phyloP scores from a whole-genome alignment of 2,888 invertebrate genomes.

The Oligia latruncula region DNA sequence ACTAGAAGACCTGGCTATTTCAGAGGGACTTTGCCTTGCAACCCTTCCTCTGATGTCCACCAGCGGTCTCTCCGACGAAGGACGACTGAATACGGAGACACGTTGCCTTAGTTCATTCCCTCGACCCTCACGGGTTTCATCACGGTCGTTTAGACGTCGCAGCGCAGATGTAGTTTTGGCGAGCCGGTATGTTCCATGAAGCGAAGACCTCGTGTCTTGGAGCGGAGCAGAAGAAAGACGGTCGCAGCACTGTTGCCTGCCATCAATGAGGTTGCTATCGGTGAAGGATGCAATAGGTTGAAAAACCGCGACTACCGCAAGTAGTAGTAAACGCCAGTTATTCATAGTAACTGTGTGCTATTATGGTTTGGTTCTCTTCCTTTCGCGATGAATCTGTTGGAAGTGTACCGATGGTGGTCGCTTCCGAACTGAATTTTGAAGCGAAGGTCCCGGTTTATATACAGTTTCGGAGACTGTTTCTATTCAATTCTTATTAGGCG shows the following conservation, averaged over 20 bases:
- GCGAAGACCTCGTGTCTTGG: constrained; percentile 69
- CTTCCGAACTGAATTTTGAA: constrained; percentile 80
- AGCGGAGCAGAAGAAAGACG: constrained; percentile 67
- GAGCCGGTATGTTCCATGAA: constrained; percentile 66
- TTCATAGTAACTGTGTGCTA: constrained; percentile 86
- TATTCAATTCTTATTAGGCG: constrained; percentile 85
- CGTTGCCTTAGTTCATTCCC: constrained; percentile 66
- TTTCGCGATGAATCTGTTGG: constrained; percentile 72
- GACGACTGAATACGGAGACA: constrained; percentile 37
- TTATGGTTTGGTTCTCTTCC: constrained; percentile 68
- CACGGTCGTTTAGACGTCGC: constrained; percentile 47
- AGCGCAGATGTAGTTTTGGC: constrained; percentile 60
- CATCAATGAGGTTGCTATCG: constrained; percentile 83
- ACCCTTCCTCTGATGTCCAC: constrained; percentile 31
- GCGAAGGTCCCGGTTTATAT: constrained; percentile 77
- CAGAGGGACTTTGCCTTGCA: constrained; percentile 28
- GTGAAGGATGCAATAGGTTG: constrained; percentile 81
- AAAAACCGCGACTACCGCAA: constrained; percentile 83
- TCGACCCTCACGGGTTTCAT: constrained; percentile 65
- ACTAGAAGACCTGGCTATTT: constrained; percentile 28
- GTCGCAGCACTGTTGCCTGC: constrained; percentile 81
- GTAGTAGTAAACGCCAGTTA: constrained; percentile 87
- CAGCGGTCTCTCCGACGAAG: constrained; percentile 43
- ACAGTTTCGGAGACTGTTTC: constrained; percentile 70
- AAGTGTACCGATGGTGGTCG: constrained; percentile 79